Conservation (phyloP, 2,797 vertebrate species). For the Perodicticus potto region DNA sequence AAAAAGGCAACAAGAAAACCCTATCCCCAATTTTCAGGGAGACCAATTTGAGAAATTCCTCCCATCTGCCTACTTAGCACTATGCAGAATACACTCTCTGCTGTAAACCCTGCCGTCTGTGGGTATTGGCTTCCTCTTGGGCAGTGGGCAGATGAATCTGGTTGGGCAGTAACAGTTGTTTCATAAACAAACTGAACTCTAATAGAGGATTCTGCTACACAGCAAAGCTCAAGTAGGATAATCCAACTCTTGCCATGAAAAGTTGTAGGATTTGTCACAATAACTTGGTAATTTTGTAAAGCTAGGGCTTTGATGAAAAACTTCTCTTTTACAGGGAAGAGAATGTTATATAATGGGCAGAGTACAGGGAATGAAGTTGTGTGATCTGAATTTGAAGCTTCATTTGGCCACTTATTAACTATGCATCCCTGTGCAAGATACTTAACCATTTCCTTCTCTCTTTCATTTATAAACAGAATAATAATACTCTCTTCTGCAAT, state of each 20-base stretch:
- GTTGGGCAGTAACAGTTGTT: not conserved
- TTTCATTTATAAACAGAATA: constrained; percentile 34
- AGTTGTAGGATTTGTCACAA: not conserved
- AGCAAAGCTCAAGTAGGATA: not conserved
- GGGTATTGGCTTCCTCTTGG: too few relatives aligned
- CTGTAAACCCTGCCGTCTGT: too few relatives aligned
- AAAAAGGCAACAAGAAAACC: too few relatives aligned
- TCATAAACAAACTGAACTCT: not conserved
- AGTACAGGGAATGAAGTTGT: not conserved
- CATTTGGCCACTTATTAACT: not conserved
- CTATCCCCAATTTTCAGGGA: too few relatives aligned
- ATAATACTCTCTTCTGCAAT: not conserved
- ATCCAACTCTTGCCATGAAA: not conserved
- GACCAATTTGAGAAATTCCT: too few relatives aligned
- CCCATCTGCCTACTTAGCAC: too few relatives aligned
- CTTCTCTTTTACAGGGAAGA: not conserved
- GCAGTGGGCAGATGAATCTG: too few relatives aligned
- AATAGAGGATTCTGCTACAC: not conserved
- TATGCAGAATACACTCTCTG: too few relatives aligned
- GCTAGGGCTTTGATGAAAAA: not conserved
- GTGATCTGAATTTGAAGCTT: not conserved
- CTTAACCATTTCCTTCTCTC: not conserved
- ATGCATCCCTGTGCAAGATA: not conserved
- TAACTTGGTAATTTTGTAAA: constrained; percentile 17
- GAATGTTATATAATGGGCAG: not conserved